Percentiles rank a stretch among this genome's conserved stretches.
Evolutionary conservation across 2,797 vertebrate genomes (phyloP).

Genomic region (Dipus sagitta): DNA sequence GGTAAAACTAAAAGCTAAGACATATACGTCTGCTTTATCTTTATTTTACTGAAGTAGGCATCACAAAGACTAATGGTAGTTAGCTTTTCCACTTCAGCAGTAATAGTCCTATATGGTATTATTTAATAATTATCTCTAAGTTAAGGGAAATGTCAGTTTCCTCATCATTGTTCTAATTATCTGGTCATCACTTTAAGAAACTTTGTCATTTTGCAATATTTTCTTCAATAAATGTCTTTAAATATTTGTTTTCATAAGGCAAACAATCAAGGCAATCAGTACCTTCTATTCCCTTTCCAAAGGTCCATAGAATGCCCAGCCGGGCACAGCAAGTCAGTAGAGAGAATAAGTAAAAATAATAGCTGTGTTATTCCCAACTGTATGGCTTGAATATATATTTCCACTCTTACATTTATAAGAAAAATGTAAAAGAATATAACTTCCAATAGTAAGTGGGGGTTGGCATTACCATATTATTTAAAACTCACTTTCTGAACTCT

Average conservation of each 20-base stretch:
- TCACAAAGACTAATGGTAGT: neutral
- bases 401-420: slow-evolving; percentile 23
- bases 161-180: slow-evolving; percentile 23
- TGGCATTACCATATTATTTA: slow-evolving; percentile 55
- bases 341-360: slow-evolving; percentile 16
- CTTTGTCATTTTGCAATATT: neutral
- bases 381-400: slow-evolving; percentile 13
- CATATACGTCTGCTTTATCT: neutral
- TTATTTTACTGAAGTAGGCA: slow-evolving; percentile 42
- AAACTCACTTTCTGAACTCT: neutral
- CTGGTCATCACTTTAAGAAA: slow-evolving; percentile 41
- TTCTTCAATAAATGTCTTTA: slow-evolving; percentile 52
- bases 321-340: neutral
- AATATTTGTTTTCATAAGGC: slow-evolving; percentile 39
- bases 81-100: slow-evolving; percentile 19
- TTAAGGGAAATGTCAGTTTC: slow-evolving; percentile 23
- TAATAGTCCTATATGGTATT: neutral
- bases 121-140: neutral
- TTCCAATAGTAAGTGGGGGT: neutral
- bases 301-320: neutral
- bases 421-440: slow-evolving; percentile 24
- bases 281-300: neutral
- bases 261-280: slow-evolving; percentile 16
- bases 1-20: neutral
- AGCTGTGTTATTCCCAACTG: slow-evolving; percentile 40